A percentile compares a stretch with the other conserved stretches of the same genome.
These are phyloP conservation scores for Poecilia latipinna DNA, from an alignment of 2,113 vertebrate species.

Conservation along the genomic window DNA sequence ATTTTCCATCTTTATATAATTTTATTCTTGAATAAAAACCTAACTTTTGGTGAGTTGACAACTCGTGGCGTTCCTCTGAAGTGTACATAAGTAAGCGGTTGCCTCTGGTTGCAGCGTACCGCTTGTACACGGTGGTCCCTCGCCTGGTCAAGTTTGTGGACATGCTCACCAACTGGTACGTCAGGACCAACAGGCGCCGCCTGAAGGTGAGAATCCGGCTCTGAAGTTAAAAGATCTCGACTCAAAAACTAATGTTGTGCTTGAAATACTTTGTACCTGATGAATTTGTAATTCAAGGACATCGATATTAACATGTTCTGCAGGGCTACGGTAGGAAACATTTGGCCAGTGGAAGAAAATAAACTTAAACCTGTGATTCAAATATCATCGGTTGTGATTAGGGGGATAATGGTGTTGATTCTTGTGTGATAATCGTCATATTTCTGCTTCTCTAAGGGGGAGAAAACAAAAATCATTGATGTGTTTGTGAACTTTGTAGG, in stretches of 20 bases:
- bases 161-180: constrained; percentile 97
- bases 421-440: constrained; percentile 19
- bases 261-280: background rate
- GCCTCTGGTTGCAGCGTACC: constrained; percentile 83
- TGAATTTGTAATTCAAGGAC: background rate
- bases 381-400: constrained; percentile 18
- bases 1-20: background rate
- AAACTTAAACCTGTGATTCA: constrained; percentile 7
- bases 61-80: background rate
- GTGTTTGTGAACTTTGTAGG: constrained; percentile 78
- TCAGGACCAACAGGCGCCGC: constrained; percentile 94
- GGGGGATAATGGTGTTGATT: background rate
- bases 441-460: constrained; percentile 32
- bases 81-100: background rate
- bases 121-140: constrained; percentile 95
- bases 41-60: background rate
- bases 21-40: background rate
- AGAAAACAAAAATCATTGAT: constrained; percentile 26
- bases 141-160: constrained; percentile 97
- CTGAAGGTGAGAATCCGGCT: constrained; percentile 86
- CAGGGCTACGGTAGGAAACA: background rate
- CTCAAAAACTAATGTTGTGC: background rate
- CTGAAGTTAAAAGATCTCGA: background rate
- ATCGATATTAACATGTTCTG: background rate
- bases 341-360: background rate